Percentiles rank a stretch among this genome's conserved stretches.
phyloP scores from a whole-genome alignment of 2,888 invertebrate species.

The Macrosoma leucophasiata region DNA sequence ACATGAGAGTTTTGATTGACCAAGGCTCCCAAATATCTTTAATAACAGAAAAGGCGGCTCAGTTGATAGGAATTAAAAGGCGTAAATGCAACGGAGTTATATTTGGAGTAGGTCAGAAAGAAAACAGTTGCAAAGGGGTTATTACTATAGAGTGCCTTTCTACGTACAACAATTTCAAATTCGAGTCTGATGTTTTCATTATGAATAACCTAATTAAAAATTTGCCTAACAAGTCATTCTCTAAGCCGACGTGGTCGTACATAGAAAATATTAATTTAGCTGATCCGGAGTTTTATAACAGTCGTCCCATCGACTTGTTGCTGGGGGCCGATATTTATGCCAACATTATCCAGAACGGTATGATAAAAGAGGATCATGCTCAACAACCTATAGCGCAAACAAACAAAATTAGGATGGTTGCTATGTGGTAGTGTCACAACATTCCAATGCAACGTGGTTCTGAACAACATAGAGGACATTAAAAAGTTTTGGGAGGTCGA shows the following conservation, averaged over 20 bases:
- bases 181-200: constrained; percentile 3
- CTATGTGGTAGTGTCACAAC: no score
- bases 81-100: constrained; percentile 16
- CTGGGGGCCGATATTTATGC: constrained; percentile 14
- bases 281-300: constrained; percentile 14
- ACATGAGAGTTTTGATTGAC: constrained; percentile 17
- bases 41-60: constrained; percentile 21
- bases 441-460: no score
- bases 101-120: constrained; percentile 15
- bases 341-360: neutral
- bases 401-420: no score
- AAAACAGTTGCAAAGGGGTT: constrained; percentile 3
- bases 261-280: constrained; percentile 10
- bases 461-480: no score
- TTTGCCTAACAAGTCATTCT: neutral
- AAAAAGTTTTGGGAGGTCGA: no score
- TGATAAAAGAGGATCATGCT: no score
- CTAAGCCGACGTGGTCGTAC: constrained; percentile 8
- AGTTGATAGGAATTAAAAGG: constrained; percentile 11
- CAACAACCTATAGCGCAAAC: no score
- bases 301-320: constrained; percentile 18
- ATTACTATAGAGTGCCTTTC: constrained; percentile 3
- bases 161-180: constrained; percentile 1
- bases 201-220: constrained; percentile 6
- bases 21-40: constrained; percentile 22